Evolutionary conservation across 2,113 vertebrate species (phyloP).

Genomic region (Delphinapterus leucas): DNA sequence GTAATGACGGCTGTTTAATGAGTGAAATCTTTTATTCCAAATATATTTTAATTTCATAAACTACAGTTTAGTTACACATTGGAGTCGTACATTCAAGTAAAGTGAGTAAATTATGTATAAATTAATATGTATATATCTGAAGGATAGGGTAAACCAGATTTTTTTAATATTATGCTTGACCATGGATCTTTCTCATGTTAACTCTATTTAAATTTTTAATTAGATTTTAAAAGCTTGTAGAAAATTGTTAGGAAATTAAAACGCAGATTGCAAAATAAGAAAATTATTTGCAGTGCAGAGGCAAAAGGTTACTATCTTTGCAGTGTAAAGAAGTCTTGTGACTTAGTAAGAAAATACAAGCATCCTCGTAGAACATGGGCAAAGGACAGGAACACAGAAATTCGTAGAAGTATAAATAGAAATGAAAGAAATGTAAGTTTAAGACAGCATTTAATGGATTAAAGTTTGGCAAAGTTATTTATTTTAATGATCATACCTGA

Average conservation of each 20-base stretch:
- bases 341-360: background rate
- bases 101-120: slow-evolving; percentile 15
- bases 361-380: background rate
- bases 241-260: slow-evolving; percentile 23
- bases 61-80: background rate
- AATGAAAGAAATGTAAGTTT: background rate
- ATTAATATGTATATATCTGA: background rate
- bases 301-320: background rate
- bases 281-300: background rate
- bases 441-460: background rate
- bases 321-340: background rate
- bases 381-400: background rate
- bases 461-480: background rate
- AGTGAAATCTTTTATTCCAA: slow-evolving; percentile 19
- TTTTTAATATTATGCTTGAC: background rate
- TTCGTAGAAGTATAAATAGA: background rate
- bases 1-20: background rate
- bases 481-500: background rate
- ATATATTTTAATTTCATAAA: slow-evolving; percentile 54
- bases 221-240: background rate
- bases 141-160: background rate
- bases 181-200: background rate
- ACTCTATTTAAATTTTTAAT: slow-evolving; percentile 7
- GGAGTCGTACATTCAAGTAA: background rate
- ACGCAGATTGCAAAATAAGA: background rate